These are phyloP conservation scores for Theodoxus fluviatilis DNA, from an alignment of 2,888 invertebrate species.

Conservation along the genomic window DNA sequence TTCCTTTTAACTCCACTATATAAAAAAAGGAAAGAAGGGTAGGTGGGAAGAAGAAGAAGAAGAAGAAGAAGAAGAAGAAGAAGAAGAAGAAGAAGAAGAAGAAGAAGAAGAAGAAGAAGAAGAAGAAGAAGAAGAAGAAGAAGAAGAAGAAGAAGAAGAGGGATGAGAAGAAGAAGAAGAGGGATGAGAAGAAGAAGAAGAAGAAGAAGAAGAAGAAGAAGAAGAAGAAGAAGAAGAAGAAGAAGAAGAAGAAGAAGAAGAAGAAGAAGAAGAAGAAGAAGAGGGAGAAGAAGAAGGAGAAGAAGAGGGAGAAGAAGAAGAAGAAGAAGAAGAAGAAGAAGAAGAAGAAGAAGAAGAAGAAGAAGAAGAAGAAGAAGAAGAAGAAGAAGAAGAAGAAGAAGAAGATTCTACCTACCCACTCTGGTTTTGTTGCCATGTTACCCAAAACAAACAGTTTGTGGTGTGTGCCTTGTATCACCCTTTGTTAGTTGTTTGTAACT, in stretches of 20 bases:
- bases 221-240: slow-evolving; percentile 19
- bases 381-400: slow-evolving; percentile 12
- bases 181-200: too few species aligned
- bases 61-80: slow-evolving; percentile 21
- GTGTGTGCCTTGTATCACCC: too few species aligned
- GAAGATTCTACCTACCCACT: too few species aligned
- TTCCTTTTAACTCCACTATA: too few species aligned
- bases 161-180: too few species aligned
- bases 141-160: too few species aligned
- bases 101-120: slow-evolving; percentile 23
- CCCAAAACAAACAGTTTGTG: too few species aligned
- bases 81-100: slow-evolving; percentile 24
- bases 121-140: slow-evolving; percentile 22
- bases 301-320: too few species aligned
- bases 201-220: neutral
- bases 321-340: slow-evolving; percentile 16
- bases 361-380: neutral
- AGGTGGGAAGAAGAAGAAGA: too few species aligned
- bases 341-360: slow-evolving; percentile 3
- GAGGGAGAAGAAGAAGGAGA: slow-evolving; percentile 7
- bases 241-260: slow-evolving; percentile 22
- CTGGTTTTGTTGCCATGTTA: too few species aligned
- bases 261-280: slow-evolving; percentile 19
- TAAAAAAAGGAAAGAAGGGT: too few species aligned
- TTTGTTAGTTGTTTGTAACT: too few species aligned